Evolutionary conservation across 2,797 vertebrate genomes (phyloP), one percentile per base, ranked within the genome.

Genomic region (Peromyscus aztecus): DNA sequence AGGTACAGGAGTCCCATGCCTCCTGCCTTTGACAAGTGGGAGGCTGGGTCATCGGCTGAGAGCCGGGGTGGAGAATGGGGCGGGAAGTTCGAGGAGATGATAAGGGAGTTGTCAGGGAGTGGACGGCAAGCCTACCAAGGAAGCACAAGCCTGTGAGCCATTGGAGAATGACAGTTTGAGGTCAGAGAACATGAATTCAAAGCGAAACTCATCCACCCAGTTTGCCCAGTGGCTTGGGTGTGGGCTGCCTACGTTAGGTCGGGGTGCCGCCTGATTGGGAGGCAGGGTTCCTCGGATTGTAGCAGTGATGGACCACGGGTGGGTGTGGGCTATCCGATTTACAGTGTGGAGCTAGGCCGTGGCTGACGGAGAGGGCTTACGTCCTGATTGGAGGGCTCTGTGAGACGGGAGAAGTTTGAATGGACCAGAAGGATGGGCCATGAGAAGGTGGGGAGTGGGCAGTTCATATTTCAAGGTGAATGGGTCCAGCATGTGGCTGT

Each of bases 151-250:
- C 67, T 40, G 59, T n/a, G 31, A 65, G 77, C 80, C 24, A 4
- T 16, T 13, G 85, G 16, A 55, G 87, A 96, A 13, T 61, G 86
- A 93, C 89, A 89, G 93, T 90, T 88, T 88, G 95, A 94, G 97
- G 95, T 96, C 89, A 82, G 97, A 87, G 71, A 87, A 77, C 19
- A 4, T 3, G 55, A 24, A 76, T 89, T 57, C 78, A 34, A 77
- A 82, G 12, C 19, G 90, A 94, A 94, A 86, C 82, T 78, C 46
- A 67, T 82, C 92, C 85, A 40, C 92, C 85, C 86, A 34, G 85
- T 90, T 96, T 55, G 82, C 65, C 93, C 31, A 10, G 34, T 40
- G 34, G 59, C 80, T 88, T 90, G 94, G 90, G 80, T 77, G 81
- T 91, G 91, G 89, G 37, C n/a, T 23, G 80, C 52, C n/a, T 4